phyloP scores from a whole-genome alignment of 1,140 invertebrate genomes.

The Ips typographus region DNA sequence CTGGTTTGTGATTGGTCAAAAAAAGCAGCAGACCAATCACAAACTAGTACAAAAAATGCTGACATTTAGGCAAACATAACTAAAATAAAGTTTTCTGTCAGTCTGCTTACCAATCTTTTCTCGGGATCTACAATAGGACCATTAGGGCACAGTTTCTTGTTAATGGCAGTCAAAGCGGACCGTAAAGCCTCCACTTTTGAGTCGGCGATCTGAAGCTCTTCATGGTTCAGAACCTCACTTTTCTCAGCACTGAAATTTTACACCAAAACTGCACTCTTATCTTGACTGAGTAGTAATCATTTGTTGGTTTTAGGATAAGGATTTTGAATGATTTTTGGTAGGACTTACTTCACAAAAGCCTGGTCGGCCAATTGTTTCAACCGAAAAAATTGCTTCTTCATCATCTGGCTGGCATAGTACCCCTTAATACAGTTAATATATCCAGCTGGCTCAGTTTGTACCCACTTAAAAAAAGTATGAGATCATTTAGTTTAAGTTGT shows the following conservation, averaged over 20 bases:
- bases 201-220: conserved; percentile 84
- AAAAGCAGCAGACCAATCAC: too few relatives aligned
- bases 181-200: conserved; percentile 84
- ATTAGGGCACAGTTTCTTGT: conserved; percentile 62
- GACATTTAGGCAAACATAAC: too few relatives aligned
- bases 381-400: conserved; percentile 87
- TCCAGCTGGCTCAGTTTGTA: too few relatives aligned
- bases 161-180: conserved; percentile 68
- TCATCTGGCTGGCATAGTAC: conserved; percentile 54
- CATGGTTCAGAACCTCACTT: conserved; percentile 75
- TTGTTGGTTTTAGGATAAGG: background rate
- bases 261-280: conserved; percentile 28
- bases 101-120: conserved; percentile 42
- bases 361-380: conserved; percentile 87
- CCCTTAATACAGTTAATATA: too few relatives aligned
- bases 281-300: conserved; percentile 2
- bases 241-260: conserved; percentile 72
- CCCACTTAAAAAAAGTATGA: conserved; percentile 10
- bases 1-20: too few relatives aligned
- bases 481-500: conserved; percentile 14
- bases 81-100: too few relatives aligned
- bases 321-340: background rate
- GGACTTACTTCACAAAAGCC: conserved; percentile 80
- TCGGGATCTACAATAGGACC: conserved; percentile 42
- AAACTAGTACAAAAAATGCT: too few relatives aligned